Evolutionary conservation across 2,797 vertebrate genomes (phyloP), one percentile per base, ranked within the genome.

Genomic region (Micrastur ruficollis): DNA sequence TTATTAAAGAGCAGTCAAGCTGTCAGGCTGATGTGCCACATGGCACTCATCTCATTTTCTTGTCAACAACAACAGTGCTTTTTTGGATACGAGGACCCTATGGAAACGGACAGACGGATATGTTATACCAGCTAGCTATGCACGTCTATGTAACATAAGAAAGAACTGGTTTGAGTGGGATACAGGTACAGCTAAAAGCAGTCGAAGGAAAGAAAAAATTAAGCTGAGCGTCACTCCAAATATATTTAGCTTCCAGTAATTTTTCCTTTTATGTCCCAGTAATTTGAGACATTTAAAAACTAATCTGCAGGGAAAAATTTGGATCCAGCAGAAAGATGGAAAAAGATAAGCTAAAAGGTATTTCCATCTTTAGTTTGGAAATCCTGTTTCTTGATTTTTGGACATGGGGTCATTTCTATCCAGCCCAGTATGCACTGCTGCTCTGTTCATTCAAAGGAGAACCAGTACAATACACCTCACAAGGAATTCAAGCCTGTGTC

Each of bases 211-310:
- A 75, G 42, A 32, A 73, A 61, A 65, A 83, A 85, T 44, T 12
- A 75, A 79, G 87, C 83, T 21, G 5, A 88, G 71, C 8, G 1
- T 38, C 74, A 80, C n/a, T 67, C 67, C 32, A 34, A 61, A 75
- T 80, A 84, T 72, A 89, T 89, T 91, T 76, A 72, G 75, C 49
- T 81, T 85, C 50, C 63, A 16, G 53, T 89, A 31, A 47, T 73
- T 80, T 83, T 83, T 46, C 63, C 70, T 62, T 85, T 76, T 40
- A 71, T 50, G 70, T 50, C 83, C 59, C 75, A 72, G 49, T 62
- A 66, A 87, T 42, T 36, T 31, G 44, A 63, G 80, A 63, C 65
- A 67, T 67, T 90, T 84, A 14, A 47, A 44, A 87, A 62, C 26
- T 56, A n/a, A 95, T 62, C 53, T 72, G 63, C 55, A 76, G 70